Evolutionary conservation across 2,113 vertebrate species (phyloP).

Genomic region (Macrotis lagotis): DNA sequence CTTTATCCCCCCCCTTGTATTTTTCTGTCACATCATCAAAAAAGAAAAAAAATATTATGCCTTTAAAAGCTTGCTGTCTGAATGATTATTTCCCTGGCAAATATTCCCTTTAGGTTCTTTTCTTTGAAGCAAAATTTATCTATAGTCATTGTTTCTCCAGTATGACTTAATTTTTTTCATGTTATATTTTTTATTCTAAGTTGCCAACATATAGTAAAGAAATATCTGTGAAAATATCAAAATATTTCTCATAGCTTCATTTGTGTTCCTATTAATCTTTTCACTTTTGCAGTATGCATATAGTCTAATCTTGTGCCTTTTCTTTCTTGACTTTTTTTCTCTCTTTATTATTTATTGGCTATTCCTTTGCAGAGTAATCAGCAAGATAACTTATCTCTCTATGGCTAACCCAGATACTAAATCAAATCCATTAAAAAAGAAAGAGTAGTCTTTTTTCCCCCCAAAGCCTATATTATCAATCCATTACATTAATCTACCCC

Average conservation of each 20-base stretch:
- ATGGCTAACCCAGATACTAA: slow-evolving; percentile 28
- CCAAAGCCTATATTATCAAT: slow-evolving; percentile 2
- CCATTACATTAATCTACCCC: neutral
- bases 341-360: slow-evolving; percentile 17
- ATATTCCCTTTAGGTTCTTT: slow-evolving; percentile 74
- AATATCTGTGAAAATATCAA: slow-evolving; percentile 59
- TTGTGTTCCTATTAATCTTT: neutral
- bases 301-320: neutral
- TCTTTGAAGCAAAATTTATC: slow-evolving; percentile 72
- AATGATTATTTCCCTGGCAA: slow-evolving; percentile 73
- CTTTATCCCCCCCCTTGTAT: slow-evolving; percentile 67
- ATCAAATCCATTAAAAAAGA: slow-evolving; percentile 34
- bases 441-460: neutral
- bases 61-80: slow-evolving; percentile 72
- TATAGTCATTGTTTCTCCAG: slow-evolving; percentile 63
- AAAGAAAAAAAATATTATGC: slow-evolving; percentile 72
- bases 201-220: slow-evolving; percentile 39
- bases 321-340: slow-evolving; percentile 17
- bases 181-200: slow-evolving; percentile 46
- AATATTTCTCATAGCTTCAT: slow-evolving; percentile 35
- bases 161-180: slow-evolving; percentile 60
- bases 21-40: slow-evolving; percentile 73
- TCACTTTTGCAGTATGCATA: neutral
- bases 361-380: slow-evolving; percentile 7
- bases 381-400: slow-evolving; percentile 13